Evolutionary conservation across 1,140 invertebrate species (phyloP), one percentile per base, ranked within the genome.

Genomic region (Sitobion miscanthi): DNA sequence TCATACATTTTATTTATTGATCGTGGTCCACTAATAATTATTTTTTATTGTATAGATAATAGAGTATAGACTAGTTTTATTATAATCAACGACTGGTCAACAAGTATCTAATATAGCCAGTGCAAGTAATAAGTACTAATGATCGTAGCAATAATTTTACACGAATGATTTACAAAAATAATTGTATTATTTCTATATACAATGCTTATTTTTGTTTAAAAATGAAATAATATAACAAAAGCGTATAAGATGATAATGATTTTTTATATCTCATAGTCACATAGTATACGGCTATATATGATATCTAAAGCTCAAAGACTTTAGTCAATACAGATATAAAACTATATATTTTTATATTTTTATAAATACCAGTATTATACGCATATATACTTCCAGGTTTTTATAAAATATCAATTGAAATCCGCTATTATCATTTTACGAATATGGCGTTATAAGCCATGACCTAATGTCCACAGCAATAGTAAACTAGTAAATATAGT

Each of bases 371-470:
- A 45, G 30, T 90, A 90, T 17, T 20, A 14, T 42, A 89, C 38
- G 52, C 21, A 54, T n/a, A 23, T 25, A 89, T n/a, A 69, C 54
- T 90, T 90, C 54, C 54, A 90, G 89, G 54, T 20, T 45, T 42
- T 9, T 90, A 90, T 21, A 38, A 89, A 89, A 89, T n/a, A 83
- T 47, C 21, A 35, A 83, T 49, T 83, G 49, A 91, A 91, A 82
- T 82, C 57, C 17, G 25, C 3, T 91, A 17, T 77, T 77, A 77
- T 77, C 30, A 77, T 35, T 77, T 69, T 92, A 83, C 90, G 23
- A 82, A 92, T 92, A 92, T 83, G 69, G 69, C 69, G 17, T 82
- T 45, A 86, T 52, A 25, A 93, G 77, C 82, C 49, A 85, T 93
- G 77, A 93, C 77, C 69, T 86, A 85, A 54, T 93, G 91, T 86